phyloP scores from a whole-genome alignment of 2,113 vertebrate species.

The Boleophthalmus pectinirostris region DNA sequence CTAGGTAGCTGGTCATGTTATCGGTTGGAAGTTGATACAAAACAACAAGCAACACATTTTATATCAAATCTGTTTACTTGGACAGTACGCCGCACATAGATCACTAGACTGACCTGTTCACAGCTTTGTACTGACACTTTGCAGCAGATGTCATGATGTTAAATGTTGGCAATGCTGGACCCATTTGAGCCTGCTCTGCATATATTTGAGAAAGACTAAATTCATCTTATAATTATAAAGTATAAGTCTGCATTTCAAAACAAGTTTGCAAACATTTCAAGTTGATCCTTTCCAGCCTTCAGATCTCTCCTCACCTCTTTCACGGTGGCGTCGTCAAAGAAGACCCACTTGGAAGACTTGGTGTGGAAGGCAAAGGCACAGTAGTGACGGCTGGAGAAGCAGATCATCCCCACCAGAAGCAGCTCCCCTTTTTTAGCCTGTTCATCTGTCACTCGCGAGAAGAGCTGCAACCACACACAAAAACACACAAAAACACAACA shows the following conservation, averaged over 20 bases:
- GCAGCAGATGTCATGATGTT: too few relatives aligned
- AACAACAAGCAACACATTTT: not conserved
- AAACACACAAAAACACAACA: constrained; percentile 32
- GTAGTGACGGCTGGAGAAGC: constrained; percentile 93
- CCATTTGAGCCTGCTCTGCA: not conserved
- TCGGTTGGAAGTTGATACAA: not conserved
- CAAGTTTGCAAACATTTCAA: not conserved
- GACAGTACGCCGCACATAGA: not conserved
- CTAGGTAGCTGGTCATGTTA: not conserved
- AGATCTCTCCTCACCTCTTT: constrained; percentile 86
- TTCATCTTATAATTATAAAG: too few relatives aligned
- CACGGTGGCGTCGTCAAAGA: constrained; percentile 97
- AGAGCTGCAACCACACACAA: constrained; percentile 79
- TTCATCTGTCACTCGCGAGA: constrained; percentile 95
- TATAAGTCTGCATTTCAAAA: too few relatives aligned
- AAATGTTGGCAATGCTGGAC: too few relatives aligned
- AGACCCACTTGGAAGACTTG: constrained; percentile 94
- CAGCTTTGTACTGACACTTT: too few relatives aligned
- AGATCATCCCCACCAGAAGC: constrained; percentile 93
- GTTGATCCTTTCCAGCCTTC: not conserved
- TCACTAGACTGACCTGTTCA: too few relatives aligned
- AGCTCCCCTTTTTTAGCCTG: constrained; percentile 90
- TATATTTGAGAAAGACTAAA: too few relatives aligned
- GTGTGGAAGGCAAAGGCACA: constrained; percentile 97
- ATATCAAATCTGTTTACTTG: not conserved